Evolutionary conservation across 2,888 invertebrate species (phyloP).

Genomic region (Latheticus oryzae): DNA sequence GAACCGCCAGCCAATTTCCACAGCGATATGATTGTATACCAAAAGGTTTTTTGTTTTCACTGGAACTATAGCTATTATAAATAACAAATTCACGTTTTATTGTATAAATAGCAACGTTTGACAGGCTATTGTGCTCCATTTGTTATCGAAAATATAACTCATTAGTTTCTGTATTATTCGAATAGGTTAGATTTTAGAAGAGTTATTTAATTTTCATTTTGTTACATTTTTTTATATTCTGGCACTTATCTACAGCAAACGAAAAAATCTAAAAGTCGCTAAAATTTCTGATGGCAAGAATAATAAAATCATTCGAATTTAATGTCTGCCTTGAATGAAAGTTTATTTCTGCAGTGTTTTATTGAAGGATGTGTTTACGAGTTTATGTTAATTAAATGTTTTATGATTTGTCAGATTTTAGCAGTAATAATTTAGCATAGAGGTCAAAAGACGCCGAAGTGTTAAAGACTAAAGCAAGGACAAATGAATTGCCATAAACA

Average conservation of each 20-base stretch:
- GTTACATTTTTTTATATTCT: constrained; percentile 19
- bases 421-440: no score
- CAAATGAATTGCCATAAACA: no score
- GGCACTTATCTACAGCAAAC: constrained; percentile 21
- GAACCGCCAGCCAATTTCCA: constrained; percentile 18
- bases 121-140: constrained; percentile 34
- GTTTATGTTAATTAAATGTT: constrained; percentile 23
- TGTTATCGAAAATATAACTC: constrained; percentile 33
- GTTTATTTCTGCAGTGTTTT: constrained; percentile 6
- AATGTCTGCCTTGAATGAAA: constrained; percentile 13
- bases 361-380: constrained; percentile 11
- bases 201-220: constrained; percentile 41
- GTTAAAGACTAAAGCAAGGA: no score
- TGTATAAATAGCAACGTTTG: constrained; percentile 37
- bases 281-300: constrained; percentile 3
- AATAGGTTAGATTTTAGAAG: constrained; percentile 28
- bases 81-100: constrained; percentile 35
- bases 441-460: no score
- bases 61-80: constrained; percentile 27
- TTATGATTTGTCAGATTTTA: no score
- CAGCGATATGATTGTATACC: constrained; percentile 25
- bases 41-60: constrained; percentile 26
- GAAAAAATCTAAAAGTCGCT: constrained; percentile 9
- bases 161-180: constrained; percentile 39
- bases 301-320: constrained; percentile 19